phyloP scores from a whole-genome alignment of 2,888 invertebrate genomes.

The Melipona bicolor region DNA sequence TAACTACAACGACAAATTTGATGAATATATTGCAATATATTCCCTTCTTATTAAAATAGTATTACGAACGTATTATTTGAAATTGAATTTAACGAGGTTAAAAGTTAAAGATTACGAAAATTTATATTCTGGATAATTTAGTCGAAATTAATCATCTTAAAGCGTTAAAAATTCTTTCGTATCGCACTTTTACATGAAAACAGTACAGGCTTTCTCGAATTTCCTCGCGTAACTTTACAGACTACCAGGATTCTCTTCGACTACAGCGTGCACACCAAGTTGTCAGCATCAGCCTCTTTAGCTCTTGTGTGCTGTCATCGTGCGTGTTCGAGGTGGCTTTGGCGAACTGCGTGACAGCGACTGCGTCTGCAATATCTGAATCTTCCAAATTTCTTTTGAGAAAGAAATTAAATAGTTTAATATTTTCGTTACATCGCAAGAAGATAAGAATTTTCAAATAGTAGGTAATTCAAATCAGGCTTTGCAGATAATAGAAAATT shows the following conservation, averaged over 20 bases:
- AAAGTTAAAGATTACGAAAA: not conserved
- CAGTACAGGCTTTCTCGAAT: not conserved
- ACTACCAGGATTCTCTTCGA: slow-evolving; percentile 66
- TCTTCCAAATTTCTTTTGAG: not conserved
- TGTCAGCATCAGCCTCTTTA: slow-evolving; percentile 67
- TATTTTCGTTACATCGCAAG: not conserved
- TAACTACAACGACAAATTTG: not conserved
- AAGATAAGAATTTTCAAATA: not conserved
- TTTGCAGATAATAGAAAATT: not conserved
- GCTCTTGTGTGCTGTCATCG: slow-evolving; percentile 68
- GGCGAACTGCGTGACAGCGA: slow-evolving; percentile 38
- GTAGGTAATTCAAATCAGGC: not conserved
- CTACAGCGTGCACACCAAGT: slow-evolving; percentile 65
- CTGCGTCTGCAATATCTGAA: not conserved
- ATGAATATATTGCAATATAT: not conserved
- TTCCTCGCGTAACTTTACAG: slow-evolving; percentile 33
- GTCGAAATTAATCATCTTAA: not conserved
- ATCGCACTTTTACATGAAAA: not conserved
- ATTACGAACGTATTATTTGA: no score
- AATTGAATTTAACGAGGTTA: not conserved
- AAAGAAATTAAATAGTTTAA: not conserved
- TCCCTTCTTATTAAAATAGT: no score
- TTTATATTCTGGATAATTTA: not conserved
- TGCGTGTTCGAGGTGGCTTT: slow-evolving; percentile 49
- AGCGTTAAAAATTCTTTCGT: not conserved